Conservation (phyloP, 1,140 invertebrate genomes). For the Drosophila sucinea region DNA sequence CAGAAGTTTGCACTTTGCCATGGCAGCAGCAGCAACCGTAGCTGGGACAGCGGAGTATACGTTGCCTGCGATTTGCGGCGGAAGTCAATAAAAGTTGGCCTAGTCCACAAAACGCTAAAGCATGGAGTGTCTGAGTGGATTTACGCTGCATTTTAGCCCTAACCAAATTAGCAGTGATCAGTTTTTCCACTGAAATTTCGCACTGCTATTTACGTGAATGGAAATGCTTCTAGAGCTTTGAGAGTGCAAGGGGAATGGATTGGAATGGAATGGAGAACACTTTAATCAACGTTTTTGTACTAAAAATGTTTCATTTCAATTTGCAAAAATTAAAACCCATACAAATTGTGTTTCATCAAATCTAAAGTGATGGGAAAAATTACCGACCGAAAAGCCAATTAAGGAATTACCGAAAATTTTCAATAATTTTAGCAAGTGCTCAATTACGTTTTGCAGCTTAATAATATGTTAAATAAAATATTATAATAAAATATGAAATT, state of each 20-base stretch:
- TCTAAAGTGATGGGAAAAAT: not conserved
- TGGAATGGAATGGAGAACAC: not conserved
- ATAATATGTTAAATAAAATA: too few species aligned
- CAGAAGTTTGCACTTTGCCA: slow-evolving; percentile 64
- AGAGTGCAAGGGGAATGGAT: not conserved
- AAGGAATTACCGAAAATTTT: not conserved
- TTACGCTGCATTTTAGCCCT: slow-evolving; percentile 22
- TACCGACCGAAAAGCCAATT: not conserved
- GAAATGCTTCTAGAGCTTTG: too few species aligned
- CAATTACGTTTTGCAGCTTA: too few species aligned
- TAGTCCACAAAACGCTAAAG: slow-evolving; percentile 48
- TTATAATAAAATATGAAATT: too few species aligned
- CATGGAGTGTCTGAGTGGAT: slow-evolving; percentile 45
- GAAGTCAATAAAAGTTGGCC: slow-evolving; percentile 76
- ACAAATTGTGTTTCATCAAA: not conserved
- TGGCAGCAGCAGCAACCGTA: slow-evolving; percentile 12
- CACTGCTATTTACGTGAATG: not conserved
- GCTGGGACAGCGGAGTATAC: not conserved
- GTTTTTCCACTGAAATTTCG: not conserved
- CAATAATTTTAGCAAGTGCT: too few species aligned
- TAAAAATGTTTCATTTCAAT: not conserved
- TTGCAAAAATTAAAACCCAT: not conserved
- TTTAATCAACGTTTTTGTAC: not conserved
- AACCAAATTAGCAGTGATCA: slow-evolving; percentile 53
- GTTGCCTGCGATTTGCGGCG: slow-evolving; percentile 47